Base-by-base conservation (phyloP, 2,113 vertebrate species). In the Labeo catla region DNA sequence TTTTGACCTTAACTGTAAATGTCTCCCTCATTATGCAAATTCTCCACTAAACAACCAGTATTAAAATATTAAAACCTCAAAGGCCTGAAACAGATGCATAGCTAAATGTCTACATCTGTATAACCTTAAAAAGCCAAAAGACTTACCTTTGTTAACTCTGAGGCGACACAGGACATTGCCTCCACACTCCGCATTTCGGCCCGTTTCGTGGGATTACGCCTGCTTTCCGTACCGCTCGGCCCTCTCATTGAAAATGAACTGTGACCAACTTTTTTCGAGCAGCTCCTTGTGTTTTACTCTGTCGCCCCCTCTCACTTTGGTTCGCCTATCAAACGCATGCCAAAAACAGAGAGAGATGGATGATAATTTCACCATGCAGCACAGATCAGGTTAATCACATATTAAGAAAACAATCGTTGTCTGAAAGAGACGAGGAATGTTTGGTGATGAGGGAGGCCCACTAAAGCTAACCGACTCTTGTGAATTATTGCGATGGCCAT, bases 261-360 rank as follows among this genome's bases (percentile, higher is more conserved):
- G 21, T 11, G 54, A 19, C 3, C n/a, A 63, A 28, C 61, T 63
- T 72, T n/a, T 45, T 72, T 39, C 70, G 10, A n/a, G 43, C 19
- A 47, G 39, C 70, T 73, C 43, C 70, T 73, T 47, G 68, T 72
- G 68, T 8, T 72, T 72, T 43, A 72, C 36, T 72, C 16, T 45
- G 43, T 47, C 36, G 0, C 43, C 43, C 13, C 43, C 66, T 73
- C 70, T 47, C 39, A 73, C 9, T 47, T 47, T 19, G 0, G 61
- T 11, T 63, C 21, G 70, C 39, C 70, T n/a, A 9, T 47, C 8
- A 43, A 5, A 72, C 45, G 45, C 72, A 74, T 74, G 45, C 45
- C 72, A 74, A 49, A 74, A 73, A 13, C n/a, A 74, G 21, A 76
- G 45, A 45, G 39, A 76, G 72, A 76, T 50, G n/a, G 72, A 76